Base-by-base conservation (phyloP, 2,113 vertebrate species). In the Centropus bengalensis region DNA sequence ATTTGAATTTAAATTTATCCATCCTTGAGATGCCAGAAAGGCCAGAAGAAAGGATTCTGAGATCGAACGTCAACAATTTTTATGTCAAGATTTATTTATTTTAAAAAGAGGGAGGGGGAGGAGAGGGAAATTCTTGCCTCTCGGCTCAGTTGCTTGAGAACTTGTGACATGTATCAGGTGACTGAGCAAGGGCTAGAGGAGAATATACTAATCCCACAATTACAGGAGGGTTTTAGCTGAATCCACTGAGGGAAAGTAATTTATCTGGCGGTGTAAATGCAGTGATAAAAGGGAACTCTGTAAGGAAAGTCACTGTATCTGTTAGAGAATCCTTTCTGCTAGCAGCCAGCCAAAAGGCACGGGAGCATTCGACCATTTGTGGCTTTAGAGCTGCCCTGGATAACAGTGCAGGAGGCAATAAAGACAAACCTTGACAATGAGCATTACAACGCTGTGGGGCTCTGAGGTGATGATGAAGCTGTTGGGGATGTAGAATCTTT, bases 271-370 rank as follows among this genome's bases (percentile, higher is more conserved):
- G 68, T 84, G 59, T 89, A 95, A 94, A 81, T 93, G 23, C 30
- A 91, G 45, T 82, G 63, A 73, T 92, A 88, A 89, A 91, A 91
- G 33, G n/a, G 27, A 88, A 80, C 82, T 93, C 80, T 59, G 62
- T 51, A 38, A 38, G 58, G 28, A 11, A 36, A 66, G 56, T 51
- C 22, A n/a, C 44, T 77, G 22, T 62, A 74, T 67, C 69, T 22
- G 5, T 82, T 83, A 83, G 40, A 56, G 87, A 87, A 74, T 89
- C 26, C 71, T 59, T 92, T 82, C 68, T 80, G 60, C 52, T 77
- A 42, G 27, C 59, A 91, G 63, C 38, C 16, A 59, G 13, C 51
- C 60, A 44, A 74, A 86, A 88, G 38, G 60, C 88, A 64, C 27
- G 27, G 47, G 60, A 85, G 68, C 70, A 23, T 58, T 91, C 32